These are phyloP conservation scores for Pseudococcus viburni DNA, from an alignment of 2,888 invertebrate species.

Conservation along the genomic window DNA sequence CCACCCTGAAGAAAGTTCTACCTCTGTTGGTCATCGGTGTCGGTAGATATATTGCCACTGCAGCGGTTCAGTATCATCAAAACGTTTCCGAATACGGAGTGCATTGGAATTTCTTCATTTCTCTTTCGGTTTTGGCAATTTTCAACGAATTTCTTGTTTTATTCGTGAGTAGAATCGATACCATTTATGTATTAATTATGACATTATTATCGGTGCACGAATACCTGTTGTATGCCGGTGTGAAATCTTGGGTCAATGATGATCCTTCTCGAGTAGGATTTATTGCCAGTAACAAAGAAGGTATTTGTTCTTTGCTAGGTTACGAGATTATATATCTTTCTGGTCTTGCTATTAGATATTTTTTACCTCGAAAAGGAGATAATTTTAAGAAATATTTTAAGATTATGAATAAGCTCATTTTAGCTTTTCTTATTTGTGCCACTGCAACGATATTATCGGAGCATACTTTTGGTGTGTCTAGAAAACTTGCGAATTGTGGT, in stretches of 20 bases:
- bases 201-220: constrained; percentile 79
- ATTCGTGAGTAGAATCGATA: constrained; percentile 73
- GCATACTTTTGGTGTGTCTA: constrained; percentile 77
- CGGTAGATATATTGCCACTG: constrained; percentile 76
- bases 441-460: constrained; percentile 73
- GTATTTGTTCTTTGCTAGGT: constrained; percentile 87
- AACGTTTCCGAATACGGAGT: constrained; percentile 94
- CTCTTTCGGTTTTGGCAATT: constrained; percentile 87
- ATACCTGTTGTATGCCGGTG: constrained; percentile 75
- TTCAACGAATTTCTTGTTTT: constrained; percentile 78
- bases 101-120: constrained; percentile 99
- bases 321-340: constrained; percentile 87
- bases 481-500: constrained; percentile 86
- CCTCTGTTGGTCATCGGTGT: constrained; percentile 77
- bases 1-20: constrained; percentile 71
- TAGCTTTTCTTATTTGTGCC: constrained; percentile 72
- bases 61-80: constrained; percentile 84
- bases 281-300: constrained; percentile 91
- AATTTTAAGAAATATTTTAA: constrained; percentile 59
- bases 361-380: constrained; percentile 71
- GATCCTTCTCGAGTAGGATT: constrained; percentile 76
- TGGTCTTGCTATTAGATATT: constrained; percentile 78
- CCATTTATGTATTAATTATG: constrained; percentile 75
- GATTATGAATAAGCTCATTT: constrained; percentile 68
- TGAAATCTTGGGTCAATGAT: constrained; percentile 82